These are phyloP conservation scores for Tretioscincus oriximinensis DNA, from an alignment of 2,113 vertebrate species.

Conservation along the genomic window DNA sequence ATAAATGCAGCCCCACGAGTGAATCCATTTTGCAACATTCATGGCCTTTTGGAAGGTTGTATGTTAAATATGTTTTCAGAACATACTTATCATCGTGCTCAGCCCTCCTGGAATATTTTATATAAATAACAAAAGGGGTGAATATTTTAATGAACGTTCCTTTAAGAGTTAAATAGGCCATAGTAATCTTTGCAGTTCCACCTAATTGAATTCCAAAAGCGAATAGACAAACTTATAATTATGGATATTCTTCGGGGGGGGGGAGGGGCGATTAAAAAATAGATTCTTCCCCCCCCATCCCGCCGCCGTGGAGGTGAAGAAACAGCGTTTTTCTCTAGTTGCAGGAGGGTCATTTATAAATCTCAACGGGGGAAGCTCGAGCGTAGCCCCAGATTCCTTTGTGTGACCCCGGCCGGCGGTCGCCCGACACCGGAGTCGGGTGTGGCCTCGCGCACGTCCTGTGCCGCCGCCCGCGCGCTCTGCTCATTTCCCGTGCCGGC, in stretches of 20 bases:
- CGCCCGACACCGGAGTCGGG: not conserved
- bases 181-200: not conserved
- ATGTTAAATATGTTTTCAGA: no score
- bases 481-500: not conserved
- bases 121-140: not conserved
- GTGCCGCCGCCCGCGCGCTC: no score
- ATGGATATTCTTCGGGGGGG: not conserved
- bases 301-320: not conserved
- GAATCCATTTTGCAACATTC: not conserved
- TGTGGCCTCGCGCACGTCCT: not conserved
- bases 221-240: not conserved
- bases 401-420: not conserved
- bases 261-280: not conserved
- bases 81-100: no score
- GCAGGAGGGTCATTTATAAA: not conserved
- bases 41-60: not conserved
- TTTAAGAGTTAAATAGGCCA: not conserved
- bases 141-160: not conserved
- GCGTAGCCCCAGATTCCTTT: not conserved
- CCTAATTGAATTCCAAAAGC: no score
- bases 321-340: not conserved
- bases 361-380: not conserved
- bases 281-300: no score
- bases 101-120: no score
- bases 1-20: not conserved